A percentile compares a stretch with the other conserved stretches of the same genome.
Conservation (phyloP, 1,140 invertebrate species). For the Chelonus insularis region DNA sequence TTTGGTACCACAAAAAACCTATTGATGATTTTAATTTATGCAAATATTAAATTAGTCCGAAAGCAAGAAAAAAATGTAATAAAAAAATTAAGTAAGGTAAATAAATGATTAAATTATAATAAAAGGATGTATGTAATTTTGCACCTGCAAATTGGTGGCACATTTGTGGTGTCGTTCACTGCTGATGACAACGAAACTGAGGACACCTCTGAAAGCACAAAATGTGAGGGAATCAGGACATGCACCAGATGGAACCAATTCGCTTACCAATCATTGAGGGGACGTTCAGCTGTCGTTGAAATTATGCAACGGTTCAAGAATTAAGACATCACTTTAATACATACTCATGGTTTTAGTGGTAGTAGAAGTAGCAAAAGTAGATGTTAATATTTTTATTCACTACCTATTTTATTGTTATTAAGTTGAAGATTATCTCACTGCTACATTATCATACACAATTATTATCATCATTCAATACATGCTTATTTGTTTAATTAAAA, state of each 20-base stretch:
- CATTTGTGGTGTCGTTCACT: background rate
- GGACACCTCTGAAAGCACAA: slow-evolving; percentile 17
- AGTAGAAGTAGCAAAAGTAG: too few relatives aligned
- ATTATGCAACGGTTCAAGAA: slow-evolving; percentile 30
- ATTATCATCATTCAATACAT: too few relatives aligned
- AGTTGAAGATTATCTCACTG: too few relatives aligned
- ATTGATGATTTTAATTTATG: background rate
- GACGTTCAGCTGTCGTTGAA: slow-evolving; percentile 23
- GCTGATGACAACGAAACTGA: background rate
- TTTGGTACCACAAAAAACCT: too few relatives aligned
- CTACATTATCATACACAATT: too few relatives aligned
- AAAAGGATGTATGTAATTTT: slow-evolving; percentile 37
- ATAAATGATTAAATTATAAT: background rate
- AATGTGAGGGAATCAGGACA: slow-evolving; percentile 20
- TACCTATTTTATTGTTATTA: too few relatives aligned
- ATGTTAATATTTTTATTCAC: too few relatives aligned
- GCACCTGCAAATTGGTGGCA: slow-evolving; percentile 45
- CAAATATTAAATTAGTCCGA: background rate
- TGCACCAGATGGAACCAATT: slow-evolving; percentile 33
- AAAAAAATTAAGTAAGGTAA: background rate
- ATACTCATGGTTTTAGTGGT: too few relatives aligned
- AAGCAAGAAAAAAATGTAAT: background rate
- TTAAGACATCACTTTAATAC: slow-evolving; percentile 23
- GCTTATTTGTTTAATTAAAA: too few relatives aligned
- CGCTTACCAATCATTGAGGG: slow-evolving; percentile 8